Evolutionary conservation across 2,113 vertebrate species (phyloP), one percentile per base, ranked within the genome.

Genomic region (Empidonax alnorum): DNA sequence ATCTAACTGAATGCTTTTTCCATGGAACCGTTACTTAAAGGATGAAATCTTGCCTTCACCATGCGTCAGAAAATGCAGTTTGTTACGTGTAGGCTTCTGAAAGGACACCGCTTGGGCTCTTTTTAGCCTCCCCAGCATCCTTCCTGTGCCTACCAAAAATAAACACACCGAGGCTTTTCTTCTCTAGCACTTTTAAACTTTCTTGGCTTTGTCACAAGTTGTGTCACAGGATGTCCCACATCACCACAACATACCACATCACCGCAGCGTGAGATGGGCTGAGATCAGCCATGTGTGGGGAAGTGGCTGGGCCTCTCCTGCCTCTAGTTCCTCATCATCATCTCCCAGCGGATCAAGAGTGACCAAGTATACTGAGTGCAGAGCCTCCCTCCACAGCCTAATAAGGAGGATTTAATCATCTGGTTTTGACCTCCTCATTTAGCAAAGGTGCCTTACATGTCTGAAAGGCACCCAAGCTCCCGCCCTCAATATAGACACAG

Each of bases 221-320:
- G 53, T 92, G 86, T 90, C 86, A 95, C 93, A 95, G 95, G 92
- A 95, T 92, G 71, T 90, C 58, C 86, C 90, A 73, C 49, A 90
- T 41, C 80, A 68, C 87, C 55, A 31, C 68, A 77, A 55, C 31
- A 71, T 9, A 85, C 30, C 21, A 2, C 68, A 90, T 59, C 65
- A 66, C 65, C 22, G 2, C 66, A 50, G 86, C 21, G 4, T 46
- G 77, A 95, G 56, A 78, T 1, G 11, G 71, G 53, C 58, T 76
- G 67, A 66, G 75, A 69, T 83, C 83, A 37, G 39, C 79, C 7
- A 0, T 27, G 15, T 0, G 1, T 21, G 46, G 21, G 83, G 66
- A 84, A 72, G 76, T 39, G 25, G 18, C 31, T 42, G 53, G 37
- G 62, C 31, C 17, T 23, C 55, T 96, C 52, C 35, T 71, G 47